phyloP scores from a whole-genome alignment of 2,797 vertebrate genomes.

The Enteromius afrohamiltoni region DNA sequence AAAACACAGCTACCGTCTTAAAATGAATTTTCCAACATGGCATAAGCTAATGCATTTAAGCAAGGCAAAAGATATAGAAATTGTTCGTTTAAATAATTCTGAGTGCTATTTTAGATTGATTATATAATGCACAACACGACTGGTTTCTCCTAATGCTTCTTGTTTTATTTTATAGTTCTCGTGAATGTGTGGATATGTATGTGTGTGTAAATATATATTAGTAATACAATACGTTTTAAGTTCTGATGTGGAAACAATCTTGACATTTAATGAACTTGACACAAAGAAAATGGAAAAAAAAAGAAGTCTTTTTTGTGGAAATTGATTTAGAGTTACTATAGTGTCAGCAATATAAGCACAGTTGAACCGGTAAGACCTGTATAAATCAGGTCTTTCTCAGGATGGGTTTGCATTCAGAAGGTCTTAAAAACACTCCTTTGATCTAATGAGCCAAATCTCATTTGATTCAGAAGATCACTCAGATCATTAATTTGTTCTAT shows the following conservation, averaged over 20 bases:
- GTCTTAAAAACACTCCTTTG: not conserved
- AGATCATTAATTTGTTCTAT: not conserved
- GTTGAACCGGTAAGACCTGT: constrained; percentile 81
- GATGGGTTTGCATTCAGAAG: constrained; percentile 36
- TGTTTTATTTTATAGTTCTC: not conserved
- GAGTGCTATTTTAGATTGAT: not conserved
- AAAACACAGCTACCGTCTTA: not conserved
- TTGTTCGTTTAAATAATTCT: not conserved
- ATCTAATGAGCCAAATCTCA: not conserved
- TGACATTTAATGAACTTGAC: not conserved
- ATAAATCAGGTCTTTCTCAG: constrained; percentile 35
- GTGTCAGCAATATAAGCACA: constrained; percentile 48
- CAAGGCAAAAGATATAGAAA: not conserved
- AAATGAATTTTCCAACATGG: not conserved
- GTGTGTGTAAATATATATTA: no score
- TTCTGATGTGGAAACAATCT: not conserved
- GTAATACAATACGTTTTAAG: not conserved
- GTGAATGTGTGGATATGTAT: no score
- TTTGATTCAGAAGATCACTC: not conserved
- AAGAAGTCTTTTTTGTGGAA: constrained; percentile 60
- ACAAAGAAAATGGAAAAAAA: not conserved
- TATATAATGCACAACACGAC: not conserved
- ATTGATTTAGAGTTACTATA: constrained; percentile 29
- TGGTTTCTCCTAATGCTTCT: not conserved
- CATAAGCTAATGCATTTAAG: not conserved